These are phyloP conservation scores for Anguilla rostrata DNA, from an alignment of 2,113 vertebrate species.

Conservation along the genomic window DNA sequence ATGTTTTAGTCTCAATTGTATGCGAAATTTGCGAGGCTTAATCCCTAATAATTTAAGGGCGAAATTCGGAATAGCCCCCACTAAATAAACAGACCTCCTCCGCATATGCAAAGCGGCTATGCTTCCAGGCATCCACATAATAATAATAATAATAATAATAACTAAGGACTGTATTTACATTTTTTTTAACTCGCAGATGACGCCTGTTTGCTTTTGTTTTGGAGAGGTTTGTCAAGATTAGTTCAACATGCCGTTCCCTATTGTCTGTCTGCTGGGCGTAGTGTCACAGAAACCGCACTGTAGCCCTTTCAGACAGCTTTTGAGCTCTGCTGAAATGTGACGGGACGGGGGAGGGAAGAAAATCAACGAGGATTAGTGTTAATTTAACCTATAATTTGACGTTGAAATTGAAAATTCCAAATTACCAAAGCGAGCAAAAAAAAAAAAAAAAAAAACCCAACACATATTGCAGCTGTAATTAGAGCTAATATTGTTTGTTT, in stretches of 20 bases:
- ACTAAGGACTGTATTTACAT: not conserved
- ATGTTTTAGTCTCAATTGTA: slow-evolving; percentile 39
- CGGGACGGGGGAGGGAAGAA: not conserved
- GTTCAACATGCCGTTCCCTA: not conserved
- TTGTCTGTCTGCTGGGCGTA: not conserved
- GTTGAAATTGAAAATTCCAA: not conserved
- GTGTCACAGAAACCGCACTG: not conserved
- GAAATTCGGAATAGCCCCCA: slow-evolving; percentile 14
- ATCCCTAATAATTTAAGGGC: slow-evolving; percentile 18
- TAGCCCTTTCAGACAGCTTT: not conserved
- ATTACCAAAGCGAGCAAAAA: too few species aligned
- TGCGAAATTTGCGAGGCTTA: slow-evolving; percentile 30
- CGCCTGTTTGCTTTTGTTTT: not conserved
- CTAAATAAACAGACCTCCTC: slow-evolving; percentile 15
- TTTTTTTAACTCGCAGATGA: not conserved
- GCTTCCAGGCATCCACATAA: not conserved
- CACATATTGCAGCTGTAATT: too few species aligned
- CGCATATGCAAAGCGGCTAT: not conserved
- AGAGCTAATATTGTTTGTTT: too few species aligned
- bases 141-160: not conserved
- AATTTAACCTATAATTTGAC: not conserved
- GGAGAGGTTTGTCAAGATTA: not conserved
- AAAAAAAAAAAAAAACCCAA: too few species aligned
- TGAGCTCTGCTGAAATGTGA: not conserved
- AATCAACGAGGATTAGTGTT: slow-evolving; percentile 10